Evolutionary conservation across 2,888 invertebrate genomes (phyloP), one percentile per base, ranked within the genome.

Genomic region (Carpatolechia fugitivella): DNA sequence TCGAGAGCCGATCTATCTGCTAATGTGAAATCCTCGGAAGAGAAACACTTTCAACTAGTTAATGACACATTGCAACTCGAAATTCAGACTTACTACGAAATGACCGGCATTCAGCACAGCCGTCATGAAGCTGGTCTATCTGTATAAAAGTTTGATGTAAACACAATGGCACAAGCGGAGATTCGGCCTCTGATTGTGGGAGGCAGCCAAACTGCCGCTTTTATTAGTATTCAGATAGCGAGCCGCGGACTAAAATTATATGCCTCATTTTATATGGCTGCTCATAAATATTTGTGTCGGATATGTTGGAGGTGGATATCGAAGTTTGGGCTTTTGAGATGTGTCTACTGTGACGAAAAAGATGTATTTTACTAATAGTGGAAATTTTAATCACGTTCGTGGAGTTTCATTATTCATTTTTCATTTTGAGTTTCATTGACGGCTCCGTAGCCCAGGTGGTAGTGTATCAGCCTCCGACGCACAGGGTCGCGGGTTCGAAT

Each of bases 211-310:
- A 56, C 54, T 50, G 41, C 40, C 16, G 36, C 24, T 56, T 56
- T 56, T 56, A 56, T 56, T 56, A 54, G 53, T 38, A 44, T 54
- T 41, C 56, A 51, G 52, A 53, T 53, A 49, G 52, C 47, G 31
- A 40, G 46, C 13, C n/a, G 11, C 33, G 38, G 14, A 33, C 55
- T 35, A 41, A 44, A 55, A 50, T 49, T 55, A 41, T 50, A 41
- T 41, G 33, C 50, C 30, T 31, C 40, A 41, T 55, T 55, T 49
- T 55, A 49, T 49, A 41, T 41, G 49, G 30, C 1, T 20, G 20
- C 46, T 54, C 48, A 38, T 54, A 54, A 54, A 40, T 54, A 54
- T 47, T 13, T 47, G 47, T 16, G 33, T 11, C n/a, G 47, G 54
- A 54, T 47, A 47, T 33, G 53, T 47, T 20, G 46, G 8, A 30